Evolutionary conservation across 2,888 invertebrate genomes (phyloP), one percentile per base, ranked within the genome.

Genomic region (Micoletzkya japonica): DNA sequence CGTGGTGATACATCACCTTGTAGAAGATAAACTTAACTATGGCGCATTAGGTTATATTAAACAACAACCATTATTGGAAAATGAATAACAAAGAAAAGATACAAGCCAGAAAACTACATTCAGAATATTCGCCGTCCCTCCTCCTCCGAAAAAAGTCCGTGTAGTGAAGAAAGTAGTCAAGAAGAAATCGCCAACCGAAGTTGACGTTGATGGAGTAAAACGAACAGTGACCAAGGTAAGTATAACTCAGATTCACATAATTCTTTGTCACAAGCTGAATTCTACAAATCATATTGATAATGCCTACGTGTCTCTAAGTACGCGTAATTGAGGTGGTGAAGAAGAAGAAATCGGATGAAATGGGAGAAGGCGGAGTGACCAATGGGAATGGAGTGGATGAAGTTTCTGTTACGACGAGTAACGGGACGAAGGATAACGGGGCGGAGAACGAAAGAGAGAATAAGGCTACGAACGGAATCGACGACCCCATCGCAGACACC

Each of bases 101-200:
- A n/a, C n/a, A n/a, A n/a, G n/a, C n/a, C n/a, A n/a, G n/a, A n/a
- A n/a, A n/a, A n/a, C n/a, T n/a, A n/a, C 56, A 54, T 58, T 7
- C 39, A 67, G 75, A 70, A 73, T 79, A 1, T 77, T 77, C 50
- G 79, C 79, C 28, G 72, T 79, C 58, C 79, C 76, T 28, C 71
- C 79, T 10, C 79, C 77, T 20, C 75, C 72, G 36, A 77, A 81
- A 70, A 74, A 73, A 57, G 77, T 78, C 60, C 75, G 75, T 66
- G 72, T 79, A 54, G 73, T 79, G n/a, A 75, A 76, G 60, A 76
- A 75, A 71, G 72, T 81, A 28, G 71, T 81, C 1, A 79, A 80
- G 72, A 81, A 81, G 71, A 75, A 74, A 60, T 63, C 56, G 37
- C 54, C 64, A 17, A 26, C 37, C 3, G 64, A 64, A 30, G 36